These are phyloP conservation scores for Trachelus tabidus DNA, from an alignment of 2,888 invertebrate species.

Conservation along the genomic window DNA sequence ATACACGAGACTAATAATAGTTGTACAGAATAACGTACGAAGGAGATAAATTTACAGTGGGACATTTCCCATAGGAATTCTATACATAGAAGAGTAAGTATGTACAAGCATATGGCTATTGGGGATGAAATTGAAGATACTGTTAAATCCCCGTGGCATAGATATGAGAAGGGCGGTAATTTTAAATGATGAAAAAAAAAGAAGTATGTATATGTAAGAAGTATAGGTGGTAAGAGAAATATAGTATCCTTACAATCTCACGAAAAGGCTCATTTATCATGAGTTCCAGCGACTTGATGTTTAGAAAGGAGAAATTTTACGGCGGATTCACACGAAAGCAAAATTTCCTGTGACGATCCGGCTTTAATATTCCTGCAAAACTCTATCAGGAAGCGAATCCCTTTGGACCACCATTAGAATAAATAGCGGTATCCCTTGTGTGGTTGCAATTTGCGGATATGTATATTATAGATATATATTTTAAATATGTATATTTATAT, in stretches of 20 bases:
- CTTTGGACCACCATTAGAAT: neutral
- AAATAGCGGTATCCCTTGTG: neutral
- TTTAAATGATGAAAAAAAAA: neutral
- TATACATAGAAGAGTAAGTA: too few relatives aligned
- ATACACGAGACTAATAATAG: neutral
- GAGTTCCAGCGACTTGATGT: neutral
- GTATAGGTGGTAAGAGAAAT: neutral
- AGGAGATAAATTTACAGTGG: neutral
- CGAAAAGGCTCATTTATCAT: neutral
- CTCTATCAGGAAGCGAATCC: conserved; percentile 17
- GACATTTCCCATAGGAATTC: neutral
- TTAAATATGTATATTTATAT: too few relatives aligned
- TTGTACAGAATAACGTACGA: neutral
- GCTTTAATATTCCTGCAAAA: neutral
- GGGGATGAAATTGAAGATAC: neutral
- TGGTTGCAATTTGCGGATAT: neutral
- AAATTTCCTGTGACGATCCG: conserved; percentile 39
- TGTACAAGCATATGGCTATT: neutral
- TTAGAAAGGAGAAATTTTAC: conserved; percentile 44
- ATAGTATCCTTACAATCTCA: neutral
- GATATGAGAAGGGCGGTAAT: neutral
- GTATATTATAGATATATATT: too few relatives aligned
- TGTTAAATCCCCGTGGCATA: neutral
- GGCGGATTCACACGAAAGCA: conserved; percentile 36
- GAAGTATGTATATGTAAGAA: neutral